Conservation (phyloP, 2,888 invertebrate species). For the Apotomis betuletana region DNA sequence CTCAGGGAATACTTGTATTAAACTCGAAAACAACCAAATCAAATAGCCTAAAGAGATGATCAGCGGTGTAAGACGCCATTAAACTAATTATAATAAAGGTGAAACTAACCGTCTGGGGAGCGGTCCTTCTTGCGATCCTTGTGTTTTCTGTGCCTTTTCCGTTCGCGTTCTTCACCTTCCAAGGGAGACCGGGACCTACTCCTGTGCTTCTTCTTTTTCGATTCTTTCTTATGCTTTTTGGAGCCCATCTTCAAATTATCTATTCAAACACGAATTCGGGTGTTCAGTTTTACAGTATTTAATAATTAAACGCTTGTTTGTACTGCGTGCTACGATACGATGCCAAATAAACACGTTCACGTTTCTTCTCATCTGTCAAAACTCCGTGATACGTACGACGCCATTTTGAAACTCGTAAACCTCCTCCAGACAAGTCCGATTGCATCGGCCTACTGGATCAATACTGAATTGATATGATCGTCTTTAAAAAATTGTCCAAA, state of each 20-base stretch:
- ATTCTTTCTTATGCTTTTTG: slow-evolving; percentile 88
- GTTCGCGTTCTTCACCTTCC: slow-evolving; percentile 82
- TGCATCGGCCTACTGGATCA: no score
- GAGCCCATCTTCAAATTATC: slow-evolving; percentile 84
- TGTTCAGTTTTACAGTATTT: neutral
- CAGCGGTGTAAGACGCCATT: slow-evolving; percentile 57
- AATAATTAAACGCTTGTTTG: neutral
- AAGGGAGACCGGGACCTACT: slow-evolving; percentile 83
- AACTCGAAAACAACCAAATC: neutral
- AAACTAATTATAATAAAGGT: slow-evolving; percentile 45
- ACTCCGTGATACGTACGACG: neutral
- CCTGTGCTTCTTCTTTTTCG: slow-evolving; percentile 87
- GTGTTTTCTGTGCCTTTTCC: slow-evolving; percentile 81
- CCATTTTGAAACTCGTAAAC: slow-evolving; percentile 8
- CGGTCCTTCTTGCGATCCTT: slow-evolving; percentile 80
- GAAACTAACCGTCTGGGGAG: slow-evolving; percentile 84
- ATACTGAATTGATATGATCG: no score
- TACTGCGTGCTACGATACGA: neutral
- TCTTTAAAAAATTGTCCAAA: no score
- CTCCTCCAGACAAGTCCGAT: no score
- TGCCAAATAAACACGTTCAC: slow-evolving; percentile 21
- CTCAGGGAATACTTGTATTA: slow-evolving; percentile 25
- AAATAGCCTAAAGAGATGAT: slow-evolving; percentile 55
- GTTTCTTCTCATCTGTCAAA: neutral
- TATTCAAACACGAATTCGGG: neutral